phyloP scores from a whole-genome alignment of 1,140 invertebrate species.

The Nebria ingens region DNA sequence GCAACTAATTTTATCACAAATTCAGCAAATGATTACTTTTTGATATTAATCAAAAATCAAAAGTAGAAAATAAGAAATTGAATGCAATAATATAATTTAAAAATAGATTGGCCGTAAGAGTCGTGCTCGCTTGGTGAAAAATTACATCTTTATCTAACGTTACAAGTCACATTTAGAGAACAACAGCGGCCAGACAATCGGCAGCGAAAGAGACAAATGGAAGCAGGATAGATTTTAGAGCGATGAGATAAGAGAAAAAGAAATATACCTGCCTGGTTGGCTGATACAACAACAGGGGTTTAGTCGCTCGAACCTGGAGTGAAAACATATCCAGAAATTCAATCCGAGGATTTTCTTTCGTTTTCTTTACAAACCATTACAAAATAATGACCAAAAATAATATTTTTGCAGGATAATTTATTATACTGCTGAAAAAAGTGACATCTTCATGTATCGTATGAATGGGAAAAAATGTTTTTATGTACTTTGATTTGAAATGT shows the following conservation, averaged over 20 bases:
- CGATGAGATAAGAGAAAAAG: background rate
- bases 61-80: too few relatives aligned
- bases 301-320: background rate
- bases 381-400: background rate
- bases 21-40: too few relatives aligned
- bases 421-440: too few relatives aligned
- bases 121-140: too few relatives aligned
- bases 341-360: too few relatives aligned
- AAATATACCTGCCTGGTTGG: background rate
- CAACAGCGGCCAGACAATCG: background rate
- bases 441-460: background rate
- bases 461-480: background rate
- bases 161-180: background rate
- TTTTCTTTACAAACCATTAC: too few relatives aligned
- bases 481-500: background rate
- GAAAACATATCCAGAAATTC: background rate
- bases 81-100: too few relatives aligned
- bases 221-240: background rate
- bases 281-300: background rate
- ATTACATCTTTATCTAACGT: background rate
- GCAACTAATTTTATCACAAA: too few relatives aligned
- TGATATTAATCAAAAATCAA: too few relatives aligned
- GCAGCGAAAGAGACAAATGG: background rate
- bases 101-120: too few relatives aligned
- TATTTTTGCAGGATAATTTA: too few relatives aligned